Evolutionary conservation across 2,797 vertebrate genomes (phyloP).

Genomic region (Mus caroli): DNA sequence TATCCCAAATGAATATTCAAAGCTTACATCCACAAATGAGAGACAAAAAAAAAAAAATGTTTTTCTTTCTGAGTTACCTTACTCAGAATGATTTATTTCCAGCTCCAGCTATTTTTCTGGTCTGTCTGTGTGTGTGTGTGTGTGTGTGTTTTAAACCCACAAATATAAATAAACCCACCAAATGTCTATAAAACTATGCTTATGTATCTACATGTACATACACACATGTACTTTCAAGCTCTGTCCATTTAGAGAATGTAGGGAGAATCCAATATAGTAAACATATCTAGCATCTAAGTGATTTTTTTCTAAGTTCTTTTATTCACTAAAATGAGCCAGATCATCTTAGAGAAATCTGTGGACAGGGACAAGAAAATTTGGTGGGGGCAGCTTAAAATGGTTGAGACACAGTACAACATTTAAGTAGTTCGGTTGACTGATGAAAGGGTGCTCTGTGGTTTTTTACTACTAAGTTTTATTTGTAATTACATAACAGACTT

Average conservation of each 20-base stretch:
- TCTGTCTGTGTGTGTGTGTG: too few species aligned
- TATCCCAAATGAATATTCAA: neutral
- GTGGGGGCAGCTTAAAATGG: neutral
- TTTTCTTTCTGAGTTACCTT: neutral
- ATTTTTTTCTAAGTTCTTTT: neutral
- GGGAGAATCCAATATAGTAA: neutral
- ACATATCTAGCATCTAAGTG: neutral
- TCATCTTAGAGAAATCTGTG: neutral
- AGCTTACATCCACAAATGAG: neutral
- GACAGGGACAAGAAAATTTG: neutral
- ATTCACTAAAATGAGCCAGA: neutral
- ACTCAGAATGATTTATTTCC: neutral
- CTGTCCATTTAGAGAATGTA: neutral
- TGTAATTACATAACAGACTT: neutral
- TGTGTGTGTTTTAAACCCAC: neutral
- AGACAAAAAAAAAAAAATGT: neutral
- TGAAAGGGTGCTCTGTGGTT: conserved; percentile 9
- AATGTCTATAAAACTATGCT: neutral
- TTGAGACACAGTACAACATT: neutral
- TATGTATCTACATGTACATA: neutral
- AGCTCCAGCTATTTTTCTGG: neutral
- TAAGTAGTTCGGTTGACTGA: neutral
- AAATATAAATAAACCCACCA: neutral
- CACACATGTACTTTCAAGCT: neutral
- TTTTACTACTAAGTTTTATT: neutral